phyloP scores from a whole-genome alignment of 2,888 invertebrate genomes.

The Bruchidius siliquastri region DNA sequence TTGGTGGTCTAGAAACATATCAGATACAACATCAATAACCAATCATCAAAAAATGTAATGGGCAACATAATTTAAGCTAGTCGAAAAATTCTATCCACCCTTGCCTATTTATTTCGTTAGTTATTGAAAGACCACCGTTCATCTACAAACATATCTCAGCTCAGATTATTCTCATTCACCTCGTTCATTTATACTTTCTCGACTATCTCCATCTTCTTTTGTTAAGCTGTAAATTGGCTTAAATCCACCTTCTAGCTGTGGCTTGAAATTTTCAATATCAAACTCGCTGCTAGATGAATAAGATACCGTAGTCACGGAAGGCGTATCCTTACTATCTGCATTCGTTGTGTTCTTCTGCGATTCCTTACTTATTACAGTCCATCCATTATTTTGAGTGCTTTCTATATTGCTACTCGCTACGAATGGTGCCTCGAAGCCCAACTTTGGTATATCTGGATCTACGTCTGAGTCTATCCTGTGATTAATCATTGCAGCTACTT shows the following conservation, averaged over 20 bases:
- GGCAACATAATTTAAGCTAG: too few species aligned
- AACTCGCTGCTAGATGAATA: slow-evolving; percentile 51
- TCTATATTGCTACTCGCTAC: slow-evolving; percentile 62
- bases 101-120: too few species aligned
- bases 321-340: slow-evolving; percentile 23
- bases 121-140: too few species aligned
- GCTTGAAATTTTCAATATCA: slow-evolving; percentile 63
- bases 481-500: slow-evolving; percentile 11
- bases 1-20: too few species aligned
- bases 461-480: slow-evolving; percentile 23
- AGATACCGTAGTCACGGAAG: slow-evolving; percentile 34
- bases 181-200: slow-evolving; percentile 24
- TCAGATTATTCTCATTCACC: slow-evolving; percentile 19
- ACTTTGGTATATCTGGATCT: slow-evolving; percentile 31
- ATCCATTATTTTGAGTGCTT: slow-evolving; percentile 55
- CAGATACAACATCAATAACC: too few species aligned
- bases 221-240: slow-evolving; percentile 59
- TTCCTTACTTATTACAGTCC: slow-evolving; percentile 54
- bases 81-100: too few species aligned
- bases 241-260: slow-evolving; percentile 65
- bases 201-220: slow-evolving; percentile 25
- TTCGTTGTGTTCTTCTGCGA: slow-evolving; percentile 33
- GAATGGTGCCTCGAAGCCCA: slow-evolving; percentile 65
- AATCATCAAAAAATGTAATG: too few species aligned
- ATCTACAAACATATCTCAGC: too few species aligned